Base-by-base conservation (phyloP, 2,888 invertebrate species). In the Xylota segnis region DNA sequence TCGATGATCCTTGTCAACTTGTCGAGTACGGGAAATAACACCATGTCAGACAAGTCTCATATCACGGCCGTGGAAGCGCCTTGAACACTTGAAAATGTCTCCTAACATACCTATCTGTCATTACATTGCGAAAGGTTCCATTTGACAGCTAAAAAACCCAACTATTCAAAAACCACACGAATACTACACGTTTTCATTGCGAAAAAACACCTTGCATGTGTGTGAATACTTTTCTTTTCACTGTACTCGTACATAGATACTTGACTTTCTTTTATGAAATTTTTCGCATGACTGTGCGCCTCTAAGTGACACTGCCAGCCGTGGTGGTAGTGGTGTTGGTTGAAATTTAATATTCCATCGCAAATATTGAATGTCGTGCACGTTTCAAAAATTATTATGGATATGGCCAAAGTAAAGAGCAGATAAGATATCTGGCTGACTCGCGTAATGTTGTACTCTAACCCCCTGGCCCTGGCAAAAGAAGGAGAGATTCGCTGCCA, bases 341-440 rank as follows among this genome's bases (percentile, higher is more conserved):
- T 76, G 84, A 76, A 86, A 86, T 76, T 76, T 66, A 71, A 86
- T 86, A 86, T 76, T 71, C 81, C 70, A 61, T 32, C 10, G 81
- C 66, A 86, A 86, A 86, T 86, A 86, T 86, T 86, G 76, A 86
- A 81, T 81, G 81, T 81, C 75, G 76, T 86, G 84, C 84, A 86
- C 84, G 84, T 86, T 86, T 86, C 84, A 86, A 76, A 84, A 81
- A 81, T 76, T 81, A 81, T 81, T 84, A 81, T 84, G 81, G 84
- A 84, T 81, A 86, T 72, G 71, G 40, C 75, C 65, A 86, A 86
- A 76, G 84, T 29, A 86, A 86, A 81, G 84, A 65, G 47, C 54
- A 83, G 84, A 81, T 81, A 81, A 81, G 84, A 86, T 86, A 86
- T 81, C 84, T 66, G 65, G n/a, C 66, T 58, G 72, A 34, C 58